Evolutionary conservation across 2,797 vertebrate genomes (phyloP).

Genomic region (Lacerta bilineata): DNA sequence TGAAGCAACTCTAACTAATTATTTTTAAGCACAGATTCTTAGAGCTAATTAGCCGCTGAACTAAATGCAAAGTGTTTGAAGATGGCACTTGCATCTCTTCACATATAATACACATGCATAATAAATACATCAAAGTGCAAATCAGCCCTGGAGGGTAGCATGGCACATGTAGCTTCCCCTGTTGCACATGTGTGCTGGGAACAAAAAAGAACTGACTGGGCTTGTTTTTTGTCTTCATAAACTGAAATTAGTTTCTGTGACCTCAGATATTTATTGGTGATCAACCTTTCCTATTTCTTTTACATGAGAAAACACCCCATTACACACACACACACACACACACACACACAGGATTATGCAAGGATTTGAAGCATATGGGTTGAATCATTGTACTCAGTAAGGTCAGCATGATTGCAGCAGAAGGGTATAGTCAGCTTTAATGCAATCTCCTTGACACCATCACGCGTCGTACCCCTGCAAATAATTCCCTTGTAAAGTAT

Average conservation of each 20-base stretch:
- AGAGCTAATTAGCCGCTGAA: background rate
- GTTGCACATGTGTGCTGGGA: background rate
- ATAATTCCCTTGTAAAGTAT: slow-evolving; percentile 42
- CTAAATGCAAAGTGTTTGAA: background rate
- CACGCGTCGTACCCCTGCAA: slow-evolving; percentile 7
- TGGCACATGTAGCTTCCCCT: too few species aligned
- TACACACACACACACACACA: background rate
- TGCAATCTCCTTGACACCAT: slow-evolving; percentile 36
- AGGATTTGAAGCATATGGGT: background rate
- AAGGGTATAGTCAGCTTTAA: background rate
- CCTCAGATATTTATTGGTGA: background rate
- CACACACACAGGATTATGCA: background rate
- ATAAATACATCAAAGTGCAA: too few species aligned
- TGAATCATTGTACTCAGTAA: background rate
- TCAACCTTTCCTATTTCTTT: background rate
- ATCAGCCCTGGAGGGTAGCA: background rate
- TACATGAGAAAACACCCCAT: background rate
- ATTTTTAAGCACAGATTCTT: background rate
- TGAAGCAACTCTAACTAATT: background rate
- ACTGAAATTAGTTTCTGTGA: background rate
- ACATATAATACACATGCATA: background rate
- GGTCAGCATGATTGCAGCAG: background rate
- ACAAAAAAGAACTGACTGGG: background rate
- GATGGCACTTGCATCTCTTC: background rate
- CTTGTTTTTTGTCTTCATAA: background rate